These are phyloP conservation scores for Siphonodentalium dalli DNA, from an alignment of 2,888 invertebrate species.

Conservation along the genomic window DNA sequence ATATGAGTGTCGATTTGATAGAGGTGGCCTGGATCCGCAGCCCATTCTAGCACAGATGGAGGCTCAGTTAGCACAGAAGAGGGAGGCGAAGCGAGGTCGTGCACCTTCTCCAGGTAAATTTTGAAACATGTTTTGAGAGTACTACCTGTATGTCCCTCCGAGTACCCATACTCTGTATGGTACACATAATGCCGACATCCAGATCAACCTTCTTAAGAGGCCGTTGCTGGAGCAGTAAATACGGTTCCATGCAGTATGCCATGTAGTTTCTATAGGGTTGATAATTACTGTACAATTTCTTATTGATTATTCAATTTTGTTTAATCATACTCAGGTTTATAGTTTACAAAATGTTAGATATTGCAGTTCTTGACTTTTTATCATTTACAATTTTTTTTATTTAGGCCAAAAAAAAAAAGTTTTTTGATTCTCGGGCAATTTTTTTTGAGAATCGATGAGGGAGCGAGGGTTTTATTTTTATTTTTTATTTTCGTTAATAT, in stretches of 20 bases:
- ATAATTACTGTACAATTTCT: background rate
- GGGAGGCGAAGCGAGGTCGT: constrained; percentile 46
- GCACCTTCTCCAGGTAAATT: constrained; percentile 56
- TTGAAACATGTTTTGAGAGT: background rate
- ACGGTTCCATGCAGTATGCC: background rate
- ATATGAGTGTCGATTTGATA: constrained; percentile 95
- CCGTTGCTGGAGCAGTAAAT: no score
- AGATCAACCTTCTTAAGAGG: background rate
- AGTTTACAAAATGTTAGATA: no score
- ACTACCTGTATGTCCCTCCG: background rate
- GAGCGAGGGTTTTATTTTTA: no score
- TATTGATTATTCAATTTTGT: background rate
- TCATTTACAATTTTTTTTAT: background rate
- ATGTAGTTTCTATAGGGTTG: no score
- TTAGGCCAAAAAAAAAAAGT: no score
- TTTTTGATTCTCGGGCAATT: no score
- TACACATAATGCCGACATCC: no score
- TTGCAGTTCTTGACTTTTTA: no score
- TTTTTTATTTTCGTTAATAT: no score
- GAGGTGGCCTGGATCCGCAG: constrained; percentile 93
- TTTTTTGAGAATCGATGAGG: no score
- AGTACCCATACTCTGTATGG: no score
- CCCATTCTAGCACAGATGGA: constrained; percentile 87
- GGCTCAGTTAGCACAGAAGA: constrained; percentile 49
- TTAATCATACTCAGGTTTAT: background rate